Base-by-base conservation (phyloP, 2,888 invertebrate genomes). In the Bombyx huttoni region DNA sequence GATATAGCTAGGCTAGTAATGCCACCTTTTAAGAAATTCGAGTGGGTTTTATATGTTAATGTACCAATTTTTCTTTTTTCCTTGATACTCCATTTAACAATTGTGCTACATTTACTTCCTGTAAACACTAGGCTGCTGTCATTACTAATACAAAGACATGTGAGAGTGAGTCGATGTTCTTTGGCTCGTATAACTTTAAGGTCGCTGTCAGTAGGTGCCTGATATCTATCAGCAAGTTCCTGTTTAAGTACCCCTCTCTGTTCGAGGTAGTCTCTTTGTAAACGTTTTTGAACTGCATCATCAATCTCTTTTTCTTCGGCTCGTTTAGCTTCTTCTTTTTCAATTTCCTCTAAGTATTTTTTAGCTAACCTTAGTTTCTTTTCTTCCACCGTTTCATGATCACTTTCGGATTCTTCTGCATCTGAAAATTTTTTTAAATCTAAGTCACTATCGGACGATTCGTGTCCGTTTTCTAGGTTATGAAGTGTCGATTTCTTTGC, bases 291-390 rank as follows among this genome's bases (percentile, higher is more conserved):
- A 45, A 96, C 89, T 1, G 92, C 89, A 60, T 91, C 91, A 53
- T 92, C 91, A 48, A 91, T 83, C 61, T 91, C 91, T 58, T 90
- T 89, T 13, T 91, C 87, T 62, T 93, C 93, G 0, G 91, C 89
- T 61, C 93, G 90, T 58, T 92, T 91, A 24, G 90, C 91, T 73
- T 95, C 95, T 88, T 96, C 93, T 68, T 91, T 92, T 78, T 95
- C 94, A 48, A 98, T 94, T 88, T 97, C 95, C 67, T 94, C 90
- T 45, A 98, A 86, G 78, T 97, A 97, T 72, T 95, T 91, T 74
- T 98, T 98, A 0, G 98, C 97, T 56, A 98, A 80, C 48, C 97
- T 91, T 50, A 98, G 73, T 61, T 96, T 94, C 73, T 98, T 98
- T 69, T 98, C 96, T 74, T 98, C 97, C 0, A 94, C 93, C 0